Conservation (phyloP, 2,888 invertebrate genomes). For the Erebia epiphron region DNA sequence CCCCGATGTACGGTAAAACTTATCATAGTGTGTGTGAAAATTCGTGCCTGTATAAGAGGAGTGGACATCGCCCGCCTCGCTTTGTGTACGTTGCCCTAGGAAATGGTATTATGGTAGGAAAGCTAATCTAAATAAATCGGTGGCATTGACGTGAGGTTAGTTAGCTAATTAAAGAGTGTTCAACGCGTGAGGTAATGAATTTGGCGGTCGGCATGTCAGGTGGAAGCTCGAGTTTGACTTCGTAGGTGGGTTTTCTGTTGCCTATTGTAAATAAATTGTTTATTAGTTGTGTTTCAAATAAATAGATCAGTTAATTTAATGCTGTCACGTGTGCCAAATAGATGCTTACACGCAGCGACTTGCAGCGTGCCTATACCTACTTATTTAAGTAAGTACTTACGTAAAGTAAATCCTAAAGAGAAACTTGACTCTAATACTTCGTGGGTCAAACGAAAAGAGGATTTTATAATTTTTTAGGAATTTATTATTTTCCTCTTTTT, state of each 20-base stretch:
- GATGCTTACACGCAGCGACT: neutral
- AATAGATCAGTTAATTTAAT: neutral
- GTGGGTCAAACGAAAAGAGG: too few relatives aligned
- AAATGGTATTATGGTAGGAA: constrained; percentile 58
- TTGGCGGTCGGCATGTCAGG: constrained; percentile 27
- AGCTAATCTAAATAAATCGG: constrained; percentile 75
- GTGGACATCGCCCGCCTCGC: constrained; percentile 74
- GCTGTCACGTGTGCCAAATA: neutral
- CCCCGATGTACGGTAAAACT: constrained; percentile 77
- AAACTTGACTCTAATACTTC: too few relatives aligned
- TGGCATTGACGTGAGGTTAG: constrained; percentile 60
- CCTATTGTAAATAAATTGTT: constrained; percentile 9
- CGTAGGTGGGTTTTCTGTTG: constrained; percentile 12
- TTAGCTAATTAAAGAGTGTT: constrained; percentile 62
- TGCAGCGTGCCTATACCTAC: neutral
- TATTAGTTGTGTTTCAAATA: constrained; percentile 21
- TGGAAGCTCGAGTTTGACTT: constrained; percentile 9
- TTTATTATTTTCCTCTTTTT: too few relatives aligned
- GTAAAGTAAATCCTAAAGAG: too few relatives aligned
- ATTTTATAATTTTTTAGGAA: too few relatives aligned
- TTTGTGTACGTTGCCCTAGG: constrained; percentile 64
- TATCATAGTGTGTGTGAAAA: constrained; percentile 71
- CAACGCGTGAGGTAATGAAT: constrained; percentile 43
- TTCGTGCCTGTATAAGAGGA: constrained; percentile 71
- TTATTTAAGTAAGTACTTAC: neutral